These are phyloP conservation scores for Nysson spinosus DNA, from an alignment of 2,888 invertebrate species.

Conservation along the genomic window DNA sequence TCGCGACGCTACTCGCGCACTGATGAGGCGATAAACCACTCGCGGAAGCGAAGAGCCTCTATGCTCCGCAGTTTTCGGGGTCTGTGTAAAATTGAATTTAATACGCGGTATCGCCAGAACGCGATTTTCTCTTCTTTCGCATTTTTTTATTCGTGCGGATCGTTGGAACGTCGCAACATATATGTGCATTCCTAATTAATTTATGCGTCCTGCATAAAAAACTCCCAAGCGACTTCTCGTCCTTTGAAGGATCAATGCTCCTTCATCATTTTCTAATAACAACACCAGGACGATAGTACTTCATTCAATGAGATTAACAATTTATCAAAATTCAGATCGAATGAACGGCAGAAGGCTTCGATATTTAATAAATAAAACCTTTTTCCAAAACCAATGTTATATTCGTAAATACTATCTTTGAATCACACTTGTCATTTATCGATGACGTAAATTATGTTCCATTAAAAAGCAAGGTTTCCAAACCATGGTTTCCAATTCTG, in stretches of 20 bases:
- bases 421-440: too few relatives aligned
- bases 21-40: slow-evolving; percentile 55
- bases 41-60: slow-evolving; percentile 20
- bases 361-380: too few relatives aligned
- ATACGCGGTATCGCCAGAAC: slow-evolving; percentile 13
- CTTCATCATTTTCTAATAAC: not conserved
- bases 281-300: too few relatives aligned
- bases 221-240: too few relatives aligned
- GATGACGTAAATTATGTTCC: too few relatives aligned
- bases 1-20: slow-evolving; percentile 11
- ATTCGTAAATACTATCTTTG: too few relatives aligned
- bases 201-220: slow-evolving; percentile 25
- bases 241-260: too few relatives aligned
- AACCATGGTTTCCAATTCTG: too few relatives aligned
- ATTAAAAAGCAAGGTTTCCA: too few relatives aligned
- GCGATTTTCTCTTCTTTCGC: not conserved
- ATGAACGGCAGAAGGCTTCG: slow-evolving; percentile 30
- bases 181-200: slow-evolving; percentile 35
- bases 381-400: too few relatives aligned
- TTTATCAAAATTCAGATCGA: not conserved
- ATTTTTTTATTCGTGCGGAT: slow-evolving; percentile 8
- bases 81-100: slow-evolving; percentile 32
- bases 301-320: too few relatives aligned
- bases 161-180: slow-evolving; percentile 1
- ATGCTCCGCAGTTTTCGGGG: slow-evolving; percentile 4